Conservation (phyloP, 2,888 invertebrate species). For the Brachypalpus laphriformis region DNA sequence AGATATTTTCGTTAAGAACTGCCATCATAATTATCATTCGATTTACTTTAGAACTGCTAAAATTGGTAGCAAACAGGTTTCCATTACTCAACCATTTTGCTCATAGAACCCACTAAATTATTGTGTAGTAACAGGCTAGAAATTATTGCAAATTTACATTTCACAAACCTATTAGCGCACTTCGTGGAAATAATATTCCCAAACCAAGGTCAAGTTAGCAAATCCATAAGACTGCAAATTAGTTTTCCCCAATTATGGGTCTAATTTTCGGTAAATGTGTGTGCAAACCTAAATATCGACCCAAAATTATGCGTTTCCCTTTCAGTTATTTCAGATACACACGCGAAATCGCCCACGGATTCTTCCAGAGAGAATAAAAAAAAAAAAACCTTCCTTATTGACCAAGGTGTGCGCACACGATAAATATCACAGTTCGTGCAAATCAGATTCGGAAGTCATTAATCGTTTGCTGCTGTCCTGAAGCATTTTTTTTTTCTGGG, state of each 20-base stretch:
- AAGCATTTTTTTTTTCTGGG: no score
- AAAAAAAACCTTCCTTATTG: neutral
- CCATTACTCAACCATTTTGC: neutral
- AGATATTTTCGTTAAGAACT: neutral
- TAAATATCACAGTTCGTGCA: slow-evolving; percentile 32
- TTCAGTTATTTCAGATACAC: slow-evolving; percentile 38
- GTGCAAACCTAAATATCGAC: slow-evolving; percentile 33
- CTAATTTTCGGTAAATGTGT: slow-evolving; percentile 18
- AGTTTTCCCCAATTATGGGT: neutral
- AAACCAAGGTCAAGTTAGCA: neutral
- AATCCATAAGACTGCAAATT: neutral
- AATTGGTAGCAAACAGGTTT: neutral
- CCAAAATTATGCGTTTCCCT: slow-evolving; percentile 41
- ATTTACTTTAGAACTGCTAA: neutral
- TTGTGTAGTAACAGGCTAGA: neutral
- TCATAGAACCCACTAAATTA: neutral
- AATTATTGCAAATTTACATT: slow-evolving; percentile 29
- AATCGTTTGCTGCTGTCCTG: slow-evolving; percentile 35
- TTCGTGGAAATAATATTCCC: neutral
- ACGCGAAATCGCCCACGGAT: slow-evolving; percentile 42
- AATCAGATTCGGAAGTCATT: slow-evolving; percentile 56
- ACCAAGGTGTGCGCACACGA: slow-evolving; percentile 47
- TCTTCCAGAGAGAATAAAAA: neutral
- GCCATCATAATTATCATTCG: neutral
- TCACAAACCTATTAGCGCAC: slow-evolving; percentile 7